Percentiles rank a stretch among this genome's conserved stretches.
Evolutionary conservation across 2,888 invertebrate genomes (phyloP).

Genomic region (Clitarchus hookeri): DNA sequence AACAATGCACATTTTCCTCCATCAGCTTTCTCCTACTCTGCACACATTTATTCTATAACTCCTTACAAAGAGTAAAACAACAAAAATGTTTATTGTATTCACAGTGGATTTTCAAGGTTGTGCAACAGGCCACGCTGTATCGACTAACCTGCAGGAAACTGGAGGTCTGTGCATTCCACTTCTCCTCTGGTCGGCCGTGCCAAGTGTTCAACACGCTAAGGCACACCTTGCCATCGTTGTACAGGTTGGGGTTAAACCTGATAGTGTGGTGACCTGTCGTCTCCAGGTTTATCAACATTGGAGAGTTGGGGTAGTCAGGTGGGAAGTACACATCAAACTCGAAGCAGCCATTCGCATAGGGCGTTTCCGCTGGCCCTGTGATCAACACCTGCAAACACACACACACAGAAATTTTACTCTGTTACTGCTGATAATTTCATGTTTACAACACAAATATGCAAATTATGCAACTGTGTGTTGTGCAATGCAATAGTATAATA

Average conservation of each 20-base stretch:
- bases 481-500: no score
- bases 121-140: background rate
- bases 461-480: no score
- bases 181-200: constrained; percentile 96
- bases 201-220: constrained; percentile 94
- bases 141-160: constrained; percentile 68
- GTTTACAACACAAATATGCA: no score
- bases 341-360: constrained; percentile 91
- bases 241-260: constrained; percentile 91
- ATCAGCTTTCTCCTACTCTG: no score
- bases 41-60: no score
- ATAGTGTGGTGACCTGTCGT: constrained; percentile 88
- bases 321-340: constrained; percentile 89
- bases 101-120: background rate
- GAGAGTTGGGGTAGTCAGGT: constrained; percentile 73
- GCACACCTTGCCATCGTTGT: constrained; percentile 95
- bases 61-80: no score
- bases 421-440: no score
- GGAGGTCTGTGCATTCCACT: constrained; percentile 95
- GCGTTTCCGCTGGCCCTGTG: constrained; percentile 89
- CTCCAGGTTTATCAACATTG: constrained; percentile 89
- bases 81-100: background rate
- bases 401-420: background rate
- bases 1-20: no score
- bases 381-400: constrained; percentile 71